phyloP scores from a whole-genome alignment of 2,113 vertebrate species.

The Oreochromis niloticus region DNA sequence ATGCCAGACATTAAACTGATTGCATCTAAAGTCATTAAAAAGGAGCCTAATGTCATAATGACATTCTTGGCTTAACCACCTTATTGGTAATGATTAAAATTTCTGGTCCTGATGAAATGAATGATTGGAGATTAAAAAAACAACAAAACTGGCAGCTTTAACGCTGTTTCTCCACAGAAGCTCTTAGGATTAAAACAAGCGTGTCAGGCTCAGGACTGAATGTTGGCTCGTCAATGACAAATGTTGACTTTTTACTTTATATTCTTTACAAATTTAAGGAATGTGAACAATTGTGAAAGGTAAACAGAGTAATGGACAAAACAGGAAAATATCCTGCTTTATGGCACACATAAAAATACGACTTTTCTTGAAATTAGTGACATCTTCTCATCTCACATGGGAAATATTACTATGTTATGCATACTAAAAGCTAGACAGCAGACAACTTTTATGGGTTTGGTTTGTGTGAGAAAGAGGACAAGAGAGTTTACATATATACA shows the following conservation, averaged over 20 bases:
- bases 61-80: not conserved
- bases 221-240: not conserved
- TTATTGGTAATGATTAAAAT: not conserved
- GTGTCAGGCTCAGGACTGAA: not conserved
- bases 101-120: not conserved
- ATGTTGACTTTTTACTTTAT: not conserved
- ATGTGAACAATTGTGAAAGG: not conserved
- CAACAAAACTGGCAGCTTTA: not conserved
- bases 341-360: not conserved
- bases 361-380: not conserved
- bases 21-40: not conserved
- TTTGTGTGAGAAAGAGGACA: not conserved
- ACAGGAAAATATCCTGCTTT: not conserved
- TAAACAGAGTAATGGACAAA: not conserved
- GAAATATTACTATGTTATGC: not conserved
- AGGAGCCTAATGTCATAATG: not conserved
- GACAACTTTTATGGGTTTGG: not conserved
- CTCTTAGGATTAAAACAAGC: not conserved
- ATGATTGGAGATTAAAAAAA: not conserved
- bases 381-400: not conserved
- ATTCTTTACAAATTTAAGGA: not conserved
- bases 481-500: not conserved
- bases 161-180: not conserved
- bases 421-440: not conserved
- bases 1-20: not conserved